Evolutionary conservation across 2,888 invertebrate species (phyloP), one percentile per base, ranked within the genome.

Genomic region (Metalampra italica): DNA sequence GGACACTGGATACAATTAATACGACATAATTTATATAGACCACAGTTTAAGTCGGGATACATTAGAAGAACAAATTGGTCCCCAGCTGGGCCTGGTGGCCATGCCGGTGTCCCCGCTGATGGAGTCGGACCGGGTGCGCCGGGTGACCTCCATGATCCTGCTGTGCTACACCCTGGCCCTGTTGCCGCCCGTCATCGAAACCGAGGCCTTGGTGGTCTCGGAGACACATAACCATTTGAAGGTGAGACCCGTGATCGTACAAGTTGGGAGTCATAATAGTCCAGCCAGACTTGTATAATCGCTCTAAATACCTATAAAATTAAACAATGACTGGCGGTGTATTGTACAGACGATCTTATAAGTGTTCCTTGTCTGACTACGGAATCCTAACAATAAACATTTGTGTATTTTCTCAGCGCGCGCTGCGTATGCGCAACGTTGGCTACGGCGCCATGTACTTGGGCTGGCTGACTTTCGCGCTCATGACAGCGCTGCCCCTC

Each of bases 41-140:
- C n/a, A n/a, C n/a, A n/a, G n/a, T n/a, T n/a, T n/a, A n/a, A n/a
- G n/a, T n/a, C n/a, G n/a, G n/a, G n/a, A n/a, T n/a, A 22, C 22
- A 22, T 22, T 22, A 22, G 22, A 22, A 22, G 5, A 22, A 22
- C 22, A 2, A 22, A 22, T 22, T 22, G 3, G 3, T 8, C 8
- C 8, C 3, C 61, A 85, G 85, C n/a, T 84, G 4, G 68, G 56
- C 9, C 59, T 86, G 1, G 68, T 72, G 1, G 58, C 85, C 1
- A 87, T 87, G 84, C 87, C 87, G 0, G 74, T 82, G 1, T 84
- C 87, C 0, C 85, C 87, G 0, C 59, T 88, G 48, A 87, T 87
- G 87, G 65, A 74, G 42, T 71, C 80, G 49, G 42, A 45, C 0
- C 55, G 50, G 1, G 87, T 87, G 3, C 59, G 63, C 1, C 59